Base-by-base conservation (phyloP, 2,888 invertebrate species). In the Homarus gammarus region DNA sequence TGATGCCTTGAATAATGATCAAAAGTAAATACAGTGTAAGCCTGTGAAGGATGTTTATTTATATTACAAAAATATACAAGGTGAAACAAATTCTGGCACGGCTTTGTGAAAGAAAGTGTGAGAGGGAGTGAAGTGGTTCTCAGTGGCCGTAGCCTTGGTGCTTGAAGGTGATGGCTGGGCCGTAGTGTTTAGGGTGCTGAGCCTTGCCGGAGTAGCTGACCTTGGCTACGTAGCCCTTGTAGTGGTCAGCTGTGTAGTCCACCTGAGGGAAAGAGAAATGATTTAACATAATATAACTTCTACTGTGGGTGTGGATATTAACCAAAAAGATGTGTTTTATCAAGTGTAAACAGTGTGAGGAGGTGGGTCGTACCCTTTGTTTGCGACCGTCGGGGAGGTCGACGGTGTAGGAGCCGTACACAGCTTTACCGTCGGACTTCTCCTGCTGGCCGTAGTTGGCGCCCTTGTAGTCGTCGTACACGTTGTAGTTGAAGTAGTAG, bases 191-290 rank as follows among this genome's bases (percentile, higher is more conserved):
- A 56, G 87, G 87, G 75, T 87, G 87, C 36, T 87, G 56, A 56
- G 87, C 87, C 61, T 87, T 82, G 40, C 87, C 87, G 73, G 81
- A 87, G 87, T 87, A 87, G 56, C 87, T 87, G 81, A 84, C 84
- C 84, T 87, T 87, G 64, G 87, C 87, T 64, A 87, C 87, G 87
- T 73, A 87, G 33, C 87, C 87, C 27, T 56, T 49, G 82, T 87
- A 87, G 75, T 87, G 87, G 68, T 87, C 87, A n/a, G 87, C 87
- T 8, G 81, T 87, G 87, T 87, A 87, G 49, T 87, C 87, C 56
- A 87, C 87, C 87, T 87, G 73, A 8, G 36, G 49, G 27, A 77
- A n/a, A 12, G 2, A 22, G 38, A 10, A 31, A 10, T 33, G 38
- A 18, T 56, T 56, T 56, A 56, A 18, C 49, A 93, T n/a, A n/a